Evolutionary conservation across 2,113 vertebrate genomes (phyloP).

Genomic region (Gymnogyps californianus): DNA sequence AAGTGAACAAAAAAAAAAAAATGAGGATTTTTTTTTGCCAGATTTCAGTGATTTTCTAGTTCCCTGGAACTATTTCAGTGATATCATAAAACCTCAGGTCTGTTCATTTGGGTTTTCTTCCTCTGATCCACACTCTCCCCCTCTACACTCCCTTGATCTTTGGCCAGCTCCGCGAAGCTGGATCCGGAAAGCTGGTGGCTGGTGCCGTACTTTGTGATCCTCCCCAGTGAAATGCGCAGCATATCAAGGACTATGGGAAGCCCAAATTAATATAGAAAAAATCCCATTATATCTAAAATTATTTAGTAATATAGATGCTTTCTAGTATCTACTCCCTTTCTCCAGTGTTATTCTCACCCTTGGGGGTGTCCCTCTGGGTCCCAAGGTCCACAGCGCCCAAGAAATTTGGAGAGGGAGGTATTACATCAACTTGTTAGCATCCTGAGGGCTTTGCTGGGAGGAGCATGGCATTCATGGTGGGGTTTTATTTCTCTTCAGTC

Average conservation of each 20-base stretch:
- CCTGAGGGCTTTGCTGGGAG: background rate
- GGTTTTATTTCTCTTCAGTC: background rate
- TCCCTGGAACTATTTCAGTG: background rate
- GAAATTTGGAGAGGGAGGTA: background rate
- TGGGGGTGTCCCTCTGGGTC: background rate
- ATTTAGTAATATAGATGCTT: background rate
- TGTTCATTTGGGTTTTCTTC: background rate
- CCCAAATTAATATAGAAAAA: background rate
- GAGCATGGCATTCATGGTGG: background rate
- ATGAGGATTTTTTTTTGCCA: background rate
- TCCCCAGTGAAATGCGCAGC: accelerated
- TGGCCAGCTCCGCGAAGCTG: background rate
- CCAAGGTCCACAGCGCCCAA: background rate
- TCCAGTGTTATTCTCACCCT: background rate
- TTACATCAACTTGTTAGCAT: background rate
- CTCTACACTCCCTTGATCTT: background rate
- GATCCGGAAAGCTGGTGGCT: background rate
- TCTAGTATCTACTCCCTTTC: background rate
- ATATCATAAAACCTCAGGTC: background rate
- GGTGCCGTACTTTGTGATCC: background rate
- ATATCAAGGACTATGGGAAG: background rate
- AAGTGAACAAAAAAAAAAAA: background rate
- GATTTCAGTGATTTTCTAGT: background rate
- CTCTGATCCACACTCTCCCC: background rate
- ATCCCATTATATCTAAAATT: background rate